Percentiles rank a stretch among this genome's conserved stretches.
phyloP scores from a whole-genome alignment of 2,888 invertebrate genomes.

The Eurois occulta region DNA sequence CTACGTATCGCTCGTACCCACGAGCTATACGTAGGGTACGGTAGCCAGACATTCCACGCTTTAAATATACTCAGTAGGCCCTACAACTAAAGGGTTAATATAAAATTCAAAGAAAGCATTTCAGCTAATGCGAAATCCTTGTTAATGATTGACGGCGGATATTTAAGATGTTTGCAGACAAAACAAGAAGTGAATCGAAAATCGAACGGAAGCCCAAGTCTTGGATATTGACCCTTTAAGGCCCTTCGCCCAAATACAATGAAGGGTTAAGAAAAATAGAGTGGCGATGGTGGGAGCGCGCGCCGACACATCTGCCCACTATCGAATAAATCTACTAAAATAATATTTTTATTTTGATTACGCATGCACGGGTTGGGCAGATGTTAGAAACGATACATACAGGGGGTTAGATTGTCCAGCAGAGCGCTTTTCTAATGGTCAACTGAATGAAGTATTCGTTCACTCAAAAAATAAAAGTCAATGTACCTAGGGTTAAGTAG shows the following conservation, averaged over 20 bases:
- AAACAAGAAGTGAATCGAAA: constrained; percentile 81
- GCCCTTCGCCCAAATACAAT: constrained; percentile 84
- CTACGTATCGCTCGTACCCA: background rate
- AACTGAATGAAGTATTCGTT: background rate
- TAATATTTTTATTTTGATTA: constrained; percentile 91
- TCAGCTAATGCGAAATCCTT: constrained; percentile 64
- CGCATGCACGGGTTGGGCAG: constrained; percentile 87
- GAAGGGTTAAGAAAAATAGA: constrained; percentile 86
- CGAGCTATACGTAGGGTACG: too few relatives aligned
- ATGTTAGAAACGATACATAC: constrained; percentile 82
- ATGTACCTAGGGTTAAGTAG: background rate
- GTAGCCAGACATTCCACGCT: background rate
- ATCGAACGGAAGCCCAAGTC: constrained; percentile 84
- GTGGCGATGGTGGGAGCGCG: constrained; percentile 78
- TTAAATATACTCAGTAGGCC: constrained; percentile 16
- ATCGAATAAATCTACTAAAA: constrained; percentile 90
- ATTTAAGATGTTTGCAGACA: constrained; percentile 83
- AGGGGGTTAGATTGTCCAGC: constrained; percentile 45
- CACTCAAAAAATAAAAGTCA: background rate
- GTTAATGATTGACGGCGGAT: constrained; percentile 77
- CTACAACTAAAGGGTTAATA: constrained; percentile 41
- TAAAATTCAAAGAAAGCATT: constrained; percentile 65
- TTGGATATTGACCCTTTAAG: constrained; percentile 86
- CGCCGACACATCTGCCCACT: constrained; percentile 88
- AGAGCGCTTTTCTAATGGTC: constrained; percentile 38